Base-by-base conservation (phyloP, 92 coral and sea anemone species). In the Porites divaricata region DNA sequence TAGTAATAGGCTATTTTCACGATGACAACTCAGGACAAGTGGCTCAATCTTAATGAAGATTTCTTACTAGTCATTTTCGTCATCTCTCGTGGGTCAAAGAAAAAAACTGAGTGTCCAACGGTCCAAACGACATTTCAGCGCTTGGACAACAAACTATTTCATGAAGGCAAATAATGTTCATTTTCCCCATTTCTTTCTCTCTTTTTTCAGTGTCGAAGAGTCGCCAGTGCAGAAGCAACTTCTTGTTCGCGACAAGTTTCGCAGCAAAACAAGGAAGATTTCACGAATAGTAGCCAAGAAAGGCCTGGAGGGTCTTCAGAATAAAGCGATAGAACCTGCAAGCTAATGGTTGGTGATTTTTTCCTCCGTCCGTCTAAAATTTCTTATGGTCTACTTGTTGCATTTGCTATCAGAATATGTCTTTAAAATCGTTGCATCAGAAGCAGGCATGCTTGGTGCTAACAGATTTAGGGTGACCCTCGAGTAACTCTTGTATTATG, bases 171-270 rank as follows among this genome's bases (percentile, higher is more conserved):
- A 9, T n/a, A 54, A 54, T 11, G 12, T 11, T 54, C 59, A 15
- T 54, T 54, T 15, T 54, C 3, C 4, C 16, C 59, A 8, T 21
- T 59, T 76, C 48, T 69, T 7, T 70, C 22, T 26, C 21, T 8
- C 41, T 71, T 83, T 52, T 62, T 85, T 17, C 80, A 96, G 99
- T 74, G 93, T 87, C 20, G 99, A 96, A 89, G 93, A 89, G 56
- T 88, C 93, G 16, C 58, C 76, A 2, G 90, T 79, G n/a, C 98
- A 95, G 83, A 89, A 80, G 72, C 91, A 92, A 67, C 91, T 80
- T 53, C 88, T 80, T 21, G 67, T 96, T 19, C 91, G 92, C 41
- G 96, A 92, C 71, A 96, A 91, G 88, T 81, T 94, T 50, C 93
- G 95, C 74, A 56, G 80, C 53, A 75, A 89, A 45, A 78, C 93